Evolutionary conservation across 2,888 invertebrate genomes (phyloP), one percentile per base, ranked within the genome.

Genomic region (Hydraecia micacea): DNA sequence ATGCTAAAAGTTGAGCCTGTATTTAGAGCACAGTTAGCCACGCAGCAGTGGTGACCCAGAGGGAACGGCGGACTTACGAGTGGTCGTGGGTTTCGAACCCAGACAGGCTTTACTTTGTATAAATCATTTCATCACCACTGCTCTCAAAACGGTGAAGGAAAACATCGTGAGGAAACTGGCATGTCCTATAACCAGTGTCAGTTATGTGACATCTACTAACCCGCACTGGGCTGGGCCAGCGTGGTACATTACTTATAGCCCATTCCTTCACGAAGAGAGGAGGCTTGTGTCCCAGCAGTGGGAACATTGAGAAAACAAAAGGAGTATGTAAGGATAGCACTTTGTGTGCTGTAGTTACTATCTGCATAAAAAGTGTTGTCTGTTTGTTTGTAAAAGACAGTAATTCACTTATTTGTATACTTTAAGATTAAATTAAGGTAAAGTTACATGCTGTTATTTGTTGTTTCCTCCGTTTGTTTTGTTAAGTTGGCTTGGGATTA

Each of bases 1-100:
- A 84, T 79, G 80, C 21, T 70, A 49, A 69, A 84, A 84, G 84
- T 79, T 81, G 3, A 15, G 15, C 8, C 21, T 55, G 28, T 36
- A 52, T 46, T 79, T 73, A 28, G 71, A 60, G 28, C n/a, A 58
- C 25, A n/a, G 8, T 67, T 52, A 49, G 68, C 21, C 18, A 18
- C 39, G 55, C 11, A n/a, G n/a, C 3, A 46, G 1, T 46, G 13
- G 25, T n/a, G n/a, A n/a, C 11, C 25, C 9, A 55, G 3, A 2
- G 55, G 25, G 9, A 25, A 55, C 25, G 3, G 7, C 0, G 9
- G 0, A 52, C 21, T 55, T 9, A 55, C 52, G 52, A 25, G 9
- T 55, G 15, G 15, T 46, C 46, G 13, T 46, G 13, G n/a, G 11
- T 55, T 55, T 55, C 4, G n/a, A n/a, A n/a, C 55, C 55, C n/a